phyloP scores from a whole-genome alignment of 2,888 invertebrate genomes.

The Anoplius nigerrimus region DNA sequence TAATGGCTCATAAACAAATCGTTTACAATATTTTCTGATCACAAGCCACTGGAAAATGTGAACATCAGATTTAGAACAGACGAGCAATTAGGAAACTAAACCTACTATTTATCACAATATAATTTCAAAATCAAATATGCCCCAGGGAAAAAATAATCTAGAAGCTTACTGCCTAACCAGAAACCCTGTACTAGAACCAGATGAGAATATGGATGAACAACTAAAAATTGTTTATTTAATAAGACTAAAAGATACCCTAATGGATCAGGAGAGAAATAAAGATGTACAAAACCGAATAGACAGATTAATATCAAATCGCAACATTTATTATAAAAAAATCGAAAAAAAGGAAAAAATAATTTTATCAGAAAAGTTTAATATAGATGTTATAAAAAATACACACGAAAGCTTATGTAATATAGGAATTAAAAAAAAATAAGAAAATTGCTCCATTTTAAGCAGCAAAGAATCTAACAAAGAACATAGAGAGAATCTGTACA shows the following conservation, averaged over 20 bases:
- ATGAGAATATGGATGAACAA: slow-evolving; percentile 39
- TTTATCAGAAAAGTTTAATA: slow-evolving; percentile 39
- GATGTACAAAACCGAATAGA: slow-evolving; percentile 16
- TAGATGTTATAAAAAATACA: slow-evolving; percentile 26
- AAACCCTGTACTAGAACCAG: slow-evolving; percentile 16
- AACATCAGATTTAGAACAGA: slow-evolving; percentile 51
- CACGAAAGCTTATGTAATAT: slow-evolving; percentile 37
- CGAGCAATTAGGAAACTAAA: too few relatives aligned
- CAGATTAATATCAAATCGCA: slow-evolving; percentile 17
- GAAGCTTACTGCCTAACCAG: too few relatives aligned
- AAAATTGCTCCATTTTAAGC: slow-evolving; percentile 33
- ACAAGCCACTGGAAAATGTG: slow-evolving; percentile 45
- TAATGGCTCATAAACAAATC: slow-evolving; percentile 40
- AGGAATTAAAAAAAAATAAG: slow-evolving; percentile 30
- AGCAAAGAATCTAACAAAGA: slow-evolving; percentile 35
- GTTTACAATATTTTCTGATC: slow-evolving; percentile 49
- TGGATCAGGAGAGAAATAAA: slow-evolving; percentile 40
- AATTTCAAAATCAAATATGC: slow-evolving; percentile 50
- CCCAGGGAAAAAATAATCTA: slow-evolving; percentile 42
- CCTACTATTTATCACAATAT: neutral
- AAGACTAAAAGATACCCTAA: slow-evolving; percentile 34
- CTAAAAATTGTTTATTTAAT: slow-evolving; percentile 46
- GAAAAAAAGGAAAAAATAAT: slow-evolving; percentile 42
- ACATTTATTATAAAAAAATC: slow-evolving; percentile 33
- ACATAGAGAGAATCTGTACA: slow-evolving; percentile 34